A percentile compares a stretch with the other conserved stretches of the same genome.
Conservation (phyloP, 2,797 vertebrate species). For the Lepus townsendii region DNA sequence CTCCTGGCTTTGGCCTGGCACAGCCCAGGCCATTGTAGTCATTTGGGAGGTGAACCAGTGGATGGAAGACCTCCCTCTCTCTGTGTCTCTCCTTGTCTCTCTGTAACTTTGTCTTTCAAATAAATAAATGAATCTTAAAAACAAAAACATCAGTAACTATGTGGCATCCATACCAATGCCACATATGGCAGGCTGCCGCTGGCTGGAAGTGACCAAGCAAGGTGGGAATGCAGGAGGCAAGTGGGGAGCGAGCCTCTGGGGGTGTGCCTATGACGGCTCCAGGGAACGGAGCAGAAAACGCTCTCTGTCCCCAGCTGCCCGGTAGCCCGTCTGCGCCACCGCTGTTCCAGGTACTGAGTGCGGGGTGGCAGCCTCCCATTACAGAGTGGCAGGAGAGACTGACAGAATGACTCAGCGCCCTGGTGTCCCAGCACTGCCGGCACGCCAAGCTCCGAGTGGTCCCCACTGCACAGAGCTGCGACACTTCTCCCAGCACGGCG, state of each 20-base stretch:
- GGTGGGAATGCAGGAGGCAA: not conserved
- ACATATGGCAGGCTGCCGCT: not conserved
- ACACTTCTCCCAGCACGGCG: not conserved
- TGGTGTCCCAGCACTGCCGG: not conserved
- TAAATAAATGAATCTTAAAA: no score
- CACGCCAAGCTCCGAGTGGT: not conserved
- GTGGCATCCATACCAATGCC: no score
- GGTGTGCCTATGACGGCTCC: not conserved
- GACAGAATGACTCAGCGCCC: not conserved
- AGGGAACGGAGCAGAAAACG: no score
- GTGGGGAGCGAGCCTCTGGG: not conserved
- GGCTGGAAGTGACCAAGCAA: not conserved
- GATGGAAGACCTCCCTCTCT: no score
- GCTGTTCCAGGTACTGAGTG: accelerated
- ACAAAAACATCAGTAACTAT: no score
- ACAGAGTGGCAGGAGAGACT: not conserved
- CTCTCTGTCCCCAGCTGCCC: not conserved
- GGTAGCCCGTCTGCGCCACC: not conserved
- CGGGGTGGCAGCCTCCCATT: not conserved
- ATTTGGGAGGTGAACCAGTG: no score
- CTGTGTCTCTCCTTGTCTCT: no score
- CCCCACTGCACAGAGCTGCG: not conserved
- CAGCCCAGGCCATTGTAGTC: no score
- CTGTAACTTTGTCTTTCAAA: no score
- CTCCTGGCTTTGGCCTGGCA: no score